Evolutionary conservation across 1,140 invertebrate genomes (phyloP), one percentile per base, ranked within the genome.

Genomic region (Neodiprion lecontei): DNA sequence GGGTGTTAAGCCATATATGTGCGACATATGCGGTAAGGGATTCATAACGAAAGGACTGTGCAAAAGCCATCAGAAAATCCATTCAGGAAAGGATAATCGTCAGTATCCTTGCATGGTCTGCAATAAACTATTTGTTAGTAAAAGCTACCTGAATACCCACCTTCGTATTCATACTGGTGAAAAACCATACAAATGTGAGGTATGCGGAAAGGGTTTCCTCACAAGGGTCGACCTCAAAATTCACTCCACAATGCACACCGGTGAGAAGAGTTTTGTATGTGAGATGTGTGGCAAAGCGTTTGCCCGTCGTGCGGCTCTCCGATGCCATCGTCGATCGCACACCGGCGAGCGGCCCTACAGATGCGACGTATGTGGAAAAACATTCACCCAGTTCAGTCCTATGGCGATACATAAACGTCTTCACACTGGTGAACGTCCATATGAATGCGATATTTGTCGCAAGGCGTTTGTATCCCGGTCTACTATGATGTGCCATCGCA

Each of bases 141-240:
- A 93, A 72, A 93, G 93, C 78, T 96, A 96, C 83, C 89, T 96
- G 2, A 92, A 94, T 69, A 93, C 94, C 12, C 97, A 98, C 82
- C 87, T 97, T 67, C 90, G 97, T 11, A 97, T 96, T 74, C 97
- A 98, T 80, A 97, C 96, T 0, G 95, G 96, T 1, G 94, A 95
- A 82, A 93, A 94, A 77, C 94, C 94, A 0, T 95, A 92, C 80
- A 81, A 90, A 50, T 93, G 92, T 77, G 88, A 90, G 71, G 90
- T 92, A 4, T 95, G 94, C 78, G 90, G 90, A 0, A 93, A 94
- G 78, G 90, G 91, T 50, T 95, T 94, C 79, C 82, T 92, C 3
- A 93, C 91, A 72, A 87, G 91, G 0, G 89, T 90, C 0, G 90
- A 91, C 77, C 86, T 90, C 2, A 91, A 90, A 77, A 91, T 92